These are phyloP conservation scores for Halesus radiatus DNA, from an alignment of 1,140 invertebrate species.

Conservation along the genomic window DNA sequence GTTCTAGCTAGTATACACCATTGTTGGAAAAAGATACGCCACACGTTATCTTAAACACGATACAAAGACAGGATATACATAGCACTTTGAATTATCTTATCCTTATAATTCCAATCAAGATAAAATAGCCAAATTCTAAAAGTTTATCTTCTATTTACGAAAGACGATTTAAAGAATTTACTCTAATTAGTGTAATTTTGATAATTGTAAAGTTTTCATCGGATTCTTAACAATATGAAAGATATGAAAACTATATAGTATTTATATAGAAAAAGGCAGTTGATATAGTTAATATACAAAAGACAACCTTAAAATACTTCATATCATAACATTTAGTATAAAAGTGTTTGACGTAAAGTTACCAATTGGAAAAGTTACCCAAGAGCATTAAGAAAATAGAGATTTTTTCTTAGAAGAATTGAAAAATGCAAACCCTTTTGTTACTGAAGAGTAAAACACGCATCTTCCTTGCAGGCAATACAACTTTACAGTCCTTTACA, in stretches of 20 bases:
- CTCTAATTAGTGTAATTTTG: constrained; percentile 30
- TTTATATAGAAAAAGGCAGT: constrained; percentile 58
- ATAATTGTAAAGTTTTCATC: constrained; percentile 42
- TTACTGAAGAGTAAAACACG: not conserved
- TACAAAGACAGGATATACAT: not conserved
- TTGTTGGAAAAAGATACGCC: too few species aligned
- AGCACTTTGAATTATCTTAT: not conserved
- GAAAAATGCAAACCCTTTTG: not conserved
- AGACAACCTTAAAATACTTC: constrained; percentile 46
- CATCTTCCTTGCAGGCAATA: not conserved
- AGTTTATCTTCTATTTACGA: constrained; percentile 15
- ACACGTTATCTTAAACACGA: too few species aligned
- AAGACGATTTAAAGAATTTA: constrained; percentile 40
- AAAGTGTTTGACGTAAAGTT: constrained; percentile 37
- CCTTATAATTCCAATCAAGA: constrained; percentile 2
- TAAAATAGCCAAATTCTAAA: not conserved
- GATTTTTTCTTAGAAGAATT: constrained; percentile 33
- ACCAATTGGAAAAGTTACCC: constrained; percentile 21
- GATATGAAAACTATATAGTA: constrained; percentile 57
- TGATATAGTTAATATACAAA: constrained; percentile 55
- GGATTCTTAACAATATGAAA: constrained; percentile 51
- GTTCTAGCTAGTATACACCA: too few species aligned
- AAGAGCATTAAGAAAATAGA: constrained; percentile 39
- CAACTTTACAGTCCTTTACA: too few species aligned
- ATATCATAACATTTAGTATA: constrained; percentile 28